phyloP scores from a whole-genome alignment of 2,888 invertebrate species.

The Selenia dentaria region DNA sequence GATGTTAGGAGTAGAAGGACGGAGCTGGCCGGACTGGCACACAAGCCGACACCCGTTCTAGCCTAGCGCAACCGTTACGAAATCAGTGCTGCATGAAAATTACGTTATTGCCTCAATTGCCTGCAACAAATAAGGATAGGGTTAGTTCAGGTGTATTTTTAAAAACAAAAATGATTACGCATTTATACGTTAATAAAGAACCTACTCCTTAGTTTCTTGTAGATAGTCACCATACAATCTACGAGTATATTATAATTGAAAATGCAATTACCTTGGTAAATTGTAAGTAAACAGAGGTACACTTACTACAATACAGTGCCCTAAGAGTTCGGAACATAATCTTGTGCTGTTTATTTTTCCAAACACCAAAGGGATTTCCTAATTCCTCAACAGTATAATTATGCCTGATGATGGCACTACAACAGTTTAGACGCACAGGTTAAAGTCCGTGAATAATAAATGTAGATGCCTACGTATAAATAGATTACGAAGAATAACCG shows the following conservation, averaged over 20 bases:
- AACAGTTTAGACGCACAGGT: slow-evolving; percentile 50
- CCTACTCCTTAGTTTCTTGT: too few species aligned
- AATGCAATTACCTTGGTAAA: too few species aligned
- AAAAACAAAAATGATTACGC: too few species aligned
- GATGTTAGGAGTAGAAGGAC: slow-evolving; percentile 53
- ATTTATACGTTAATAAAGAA: too few species aligned
- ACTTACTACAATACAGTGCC: too few species aligned
- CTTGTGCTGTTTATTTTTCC: too few species aligned
- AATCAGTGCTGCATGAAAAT: slow-evolving; percentile 81
- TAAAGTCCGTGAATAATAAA: slow-evolving; percentile 73
- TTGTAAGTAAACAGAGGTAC: too few species aligned
- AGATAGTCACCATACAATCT: too few species aligned
- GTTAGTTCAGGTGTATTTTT: background rate
- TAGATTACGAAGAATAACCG: slow-evolving; percentile 83
- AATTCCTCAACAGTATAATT: background rate
- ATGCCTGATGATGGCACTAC: slow-evolving; percentile 30
- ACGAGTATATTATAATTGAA: too few species aligned
- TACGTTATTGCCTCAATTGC: slow-evolving; percentile 38
- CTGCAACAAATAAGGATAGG: slow-evolving; percentile 11
- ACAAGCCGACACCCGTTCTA: slow-evolving; percentile 80
- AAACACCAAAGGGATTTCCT: too few species aligned
- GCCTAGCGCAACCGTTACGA: slow-evolving; percentile 82
- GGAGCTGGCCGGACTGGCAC: slow-evolving; percentile 39
- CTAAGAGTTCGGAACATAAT: too few species aligned
- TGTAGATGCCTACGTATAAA: slow-evolving; percentile 74